Percentiles rank a stretch among this genome's conserved stretches.
These are phyloP conservation scores for Amphimallon solstitiale DNA, from an alignment of 2,888 invertebrate genomes.

Conservation along the genomic window DNA sequence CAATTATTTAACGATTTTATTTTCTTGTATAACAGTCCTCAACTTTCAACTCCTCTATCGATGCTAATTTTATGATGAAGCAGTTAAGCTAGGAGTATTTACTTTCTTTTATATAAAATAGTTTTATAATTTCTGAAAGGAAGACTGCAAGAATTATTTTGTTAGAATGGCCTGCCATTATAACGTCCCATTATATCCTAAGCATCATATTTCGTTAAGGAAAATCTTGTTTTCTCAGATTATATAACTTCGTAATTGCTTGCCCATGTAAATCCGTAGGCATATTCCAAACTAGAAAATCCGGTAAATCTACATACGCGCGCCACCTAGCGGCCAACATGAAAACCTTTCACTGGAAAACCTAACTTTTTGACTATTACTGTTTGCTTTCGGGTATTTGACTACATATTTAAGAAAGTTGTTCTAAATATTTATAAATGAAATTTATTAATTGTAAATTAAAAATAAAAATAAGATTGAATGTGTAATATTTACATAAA, in stretches of 20 bases:
- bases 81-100: too few relatives aligned
- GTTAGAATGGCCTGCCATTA: too few relatives aligned
- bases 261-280: not conserved
- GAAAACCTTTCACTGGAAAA: not conserved
- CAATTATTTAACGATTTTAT: not conserved
- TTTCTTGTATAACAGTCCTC: not conserved
- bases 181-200: too few relatives aligned
- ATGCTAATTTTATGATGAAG: not conserved
- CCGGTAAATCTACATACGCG: not conserved
- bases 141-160: too few relatives aligned
- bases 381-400: slow-evolving; percentile 1
- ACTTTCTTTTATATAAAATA: too few relatives aligned
- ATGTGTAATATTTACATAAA: too few relatives aligned
- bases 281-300: not conserved
- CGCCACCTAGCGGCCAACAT: slow-evolving; percentile 33
- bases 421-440: not conserved
- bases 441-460: not conserved
- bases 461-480: too few relatives aligned
- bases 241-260: not conserved
- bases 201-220: too few relatives aligned
- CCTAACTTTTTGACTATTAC: not conserved
- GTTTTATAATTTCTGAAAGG: too few relatives aligned
- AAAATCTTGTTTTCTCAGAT: not conserved
- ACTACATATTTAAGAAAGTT: not conserved
- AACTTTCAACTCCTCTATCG: too few relatives aligned